phyloP scores from a whole-genome alignment of 2,113 vertebrate species.

The Pionites leucogaster region DNA sequence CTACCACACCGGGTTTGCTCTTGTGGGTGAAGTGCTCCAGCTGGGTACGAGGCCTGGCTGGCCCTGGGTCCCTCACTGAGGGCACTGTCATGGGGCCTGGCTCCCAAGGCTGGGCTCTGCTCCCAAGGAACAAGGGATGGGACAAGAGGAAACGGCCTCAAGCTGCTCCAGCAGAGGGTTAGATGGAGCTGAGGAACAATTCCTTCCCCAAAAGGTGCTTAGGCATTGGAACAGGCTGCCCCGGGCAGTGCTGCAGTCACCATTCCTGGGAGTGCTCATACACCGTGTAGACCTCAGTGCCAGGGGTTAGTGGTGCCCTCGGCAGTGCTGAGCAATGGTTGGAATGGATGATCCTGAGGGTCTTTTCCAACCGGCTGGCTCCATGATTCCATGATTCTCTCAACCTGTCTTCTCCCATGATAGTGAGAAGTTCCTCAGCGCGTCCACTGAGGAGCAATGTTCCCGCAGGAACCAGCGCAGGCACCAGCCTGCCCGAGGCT shows the following conservation, averaged over 20 bases:
- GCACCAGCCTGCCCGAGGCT: neutral
- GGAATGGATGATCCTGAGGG: accelerated
- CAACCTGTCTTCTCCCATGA: accelerated
- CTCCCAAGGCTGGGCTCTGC: neutral
- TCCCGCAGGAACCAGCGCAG: neutral
- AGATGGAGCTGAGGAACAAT: too few relatives aligned
- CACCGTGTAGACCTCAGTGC: neutral
- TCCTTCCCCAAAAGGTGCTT: accelerated
- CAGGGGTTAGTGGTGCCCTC: neutral
- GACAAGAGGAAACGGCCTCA: neutral
- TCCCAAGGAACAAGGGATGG: neutral
- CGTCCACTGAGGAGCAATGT: neutral
- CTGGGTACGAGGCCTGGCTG: neutral
- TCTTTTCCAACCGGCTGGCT: neutral
- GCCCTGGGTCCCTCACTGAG: accelerated
- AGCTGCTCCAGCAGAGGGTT: neutral
- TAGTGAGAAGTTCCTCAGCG: neutral
- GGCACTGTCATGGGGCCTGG: neutral
- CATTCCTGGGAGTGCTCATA: neutral
- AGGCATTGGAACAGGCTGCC: neutral
- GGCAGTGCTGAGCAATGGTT: neutral
- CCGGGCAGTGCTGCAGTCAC: neutral
- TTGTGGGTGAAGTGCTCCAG: neutral
- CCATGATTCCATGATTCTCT: accelerated
- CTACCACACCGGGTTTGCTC: neutral